A percentile compares a stretch with the other conserved stretches of the same genome.
Conservation (phyloP, 2,888 invertebrate species). For the Ormyrus labotus region DNA sequence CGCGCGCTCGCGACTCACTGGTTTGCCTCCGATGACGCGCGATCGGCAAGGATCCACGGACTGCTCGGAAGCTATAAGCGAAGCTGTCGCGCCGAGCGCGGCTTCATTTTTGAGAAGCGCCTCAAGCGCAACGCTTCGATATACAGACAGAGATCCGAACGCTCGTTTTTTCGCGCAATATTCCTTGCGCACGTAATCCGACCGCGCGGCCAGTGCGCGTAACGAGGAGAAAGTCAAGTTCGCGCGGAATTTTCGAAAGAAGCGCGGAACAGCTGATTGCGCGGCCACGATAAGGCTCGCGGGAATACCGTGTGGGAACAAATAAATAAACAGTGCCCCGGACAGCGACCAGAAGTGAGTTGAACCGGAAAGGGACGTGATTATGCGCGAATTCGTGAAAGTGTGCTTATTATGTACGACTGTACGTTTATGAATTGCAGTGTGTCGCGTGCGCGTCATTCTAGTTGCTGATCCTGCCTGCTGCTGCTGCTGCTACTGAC, state of each 20-base stretch:
- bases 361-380: constrained; percentile 38
- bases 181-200: neutral
- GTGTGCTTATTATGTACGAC: constrained; percentile 12
- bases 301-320: neutral
- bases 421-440: constrained; percentile 15
- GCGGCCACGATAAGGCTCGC: constrained; percentile 1
- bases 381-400: constrained; percentile 43
- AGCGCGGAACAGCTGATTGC: neutral
- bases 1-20: neutral
- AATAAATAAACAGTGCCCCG: neutral
- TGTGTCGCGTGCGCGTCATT: neutral
- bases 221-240: constrained; percentile 27
- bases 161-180: neutral
- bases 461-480: neutral
- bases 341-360: neutral
- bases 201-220: neutral
- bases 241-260: constrained; percentile 7
- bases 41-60: constrained; percentile 10
- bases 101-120: constrained; percentile 64
- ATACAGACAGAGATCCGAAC: neutral
- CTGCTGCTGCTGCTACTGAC: too few species aligned
- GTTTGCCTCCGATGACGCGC: constrained; percentile 49
- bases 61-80: constrained; percentile 61
- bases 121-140: constrained; percentile 7
- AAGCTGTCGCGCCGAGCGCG: constrained; percentile 56